Base-by-base conservation (phyloP, 92 coral and sea anemone genomes). In the Heliopora coerulea region DNA sequence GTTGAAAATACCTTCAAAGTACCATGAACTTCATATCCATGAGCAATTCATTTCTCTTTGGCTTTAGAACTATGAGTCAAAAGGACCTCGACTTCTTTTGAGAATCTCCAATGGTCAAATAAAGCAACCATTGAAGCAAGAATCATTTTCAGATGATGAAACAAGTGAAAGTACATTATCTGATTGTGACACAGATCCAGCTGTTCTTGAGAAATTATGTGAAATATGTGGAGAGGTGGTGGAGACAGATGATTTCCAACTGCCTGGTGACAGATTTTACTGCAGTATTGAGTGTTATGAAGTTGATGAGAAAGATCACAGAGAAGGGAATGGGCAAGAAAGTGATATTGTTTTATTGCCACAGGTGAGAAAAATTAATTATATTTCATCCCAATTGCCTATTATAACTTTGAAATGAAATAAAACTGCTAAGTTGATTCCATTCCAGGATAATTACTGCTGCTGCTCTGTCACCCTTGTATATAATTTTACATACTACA, bases 41-140 rank as follows among this genome's bases (percentile, higher is more conserved):
- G n/a, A n/a, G n/a, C n/a, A n/a, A n/a, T n/a, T n/a, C n/a, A n/a
- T 56, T 56, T 56, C 8, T 56, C 11, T 56, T 56, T 13, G 6
- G 8, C 3, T 56, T 56, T 56, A 70, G 49, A 49, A 70, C 18
- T 1, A 24, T 5, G 63, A 34, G 3, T 21, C 77, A 5, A 70
- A 70, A 35, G 52, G 63, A 8, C 77, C 77, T 11, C 40, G 77
- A 70, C 44, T 70, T 21, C 54, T 70, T 23, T 25, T 70, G 27
- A 46, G 77, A 37, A 70, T 70, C 63, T 70, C 77, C 0, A 70
- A 70, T 54, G 77, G 77, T 54, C 77, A 70, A 54, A 70, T 70
- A 44, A 70, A 70, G 48, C 77, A 70, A 32, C 49, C 77, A 6
- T 19, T 42, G 30, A 67, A 67, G 52, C 24, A 15, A 0, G 76